Base-by-base conservation (phyloP, 2,888 invertebrate species). In the Heliconius charithonia region DNA sequence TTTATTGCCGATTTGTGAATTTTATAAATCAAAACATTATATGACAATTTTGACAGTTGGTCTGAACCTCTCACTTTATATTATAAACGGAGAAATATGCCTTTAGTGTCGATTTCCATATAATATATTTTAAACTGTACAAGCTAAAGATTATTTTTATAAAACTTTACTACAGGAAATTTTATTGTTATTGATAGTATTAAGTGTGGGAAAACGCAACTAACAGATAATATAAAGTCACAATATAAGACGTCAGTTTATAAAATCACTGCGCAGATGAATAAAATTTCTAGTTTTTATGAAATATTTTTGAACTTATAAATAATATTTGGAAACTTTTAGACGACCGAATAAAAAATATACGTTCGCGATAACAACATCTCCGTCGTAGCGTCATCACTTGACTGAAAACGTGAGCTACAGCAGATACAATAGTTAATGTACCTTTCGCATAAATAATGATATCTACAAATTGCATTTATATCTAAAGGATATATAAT, bases 31-130 rank as follows among this genome's bases (percentile, higher is more conserved):
- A 81, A 81, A 81, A 79, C 79, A 81, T 72, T 66, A 67, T 41
- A 73, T 79, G 77, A 77, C 81, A 75, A 79, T 76, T 79, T 79
- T 79, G 79, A 79, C 81, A 81, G 56, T 59, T 66, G 51, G 4
- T 25, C 29, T 59, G 63, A 56, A 79, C 66, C 56, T 51, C 79
- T 78, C 77, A 78, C 67, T 76, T 76, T 29, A 70, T 66, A 51
- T 29, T 37, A 25, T 32, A 51, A 66, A 76, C 25, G 19, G 32
- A 73, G 62, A 71, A 12, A 72, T 32, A 13, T 59, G 32, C 2
- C 29, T 59, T 25, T 16, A 62, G n/a, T 12, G 29, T 32, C 12
- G 13, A 29, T 71, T 22, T 32, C 7, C 13, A n/a, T 59, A 72
- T 13, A 25, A 3, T n/a, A n/a, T n/a, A 32, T 59, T 59, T n/a